phyloP scores from a whole-genome alignment of 2,888 invertebrate species.

The Noctua comes region DNA sequence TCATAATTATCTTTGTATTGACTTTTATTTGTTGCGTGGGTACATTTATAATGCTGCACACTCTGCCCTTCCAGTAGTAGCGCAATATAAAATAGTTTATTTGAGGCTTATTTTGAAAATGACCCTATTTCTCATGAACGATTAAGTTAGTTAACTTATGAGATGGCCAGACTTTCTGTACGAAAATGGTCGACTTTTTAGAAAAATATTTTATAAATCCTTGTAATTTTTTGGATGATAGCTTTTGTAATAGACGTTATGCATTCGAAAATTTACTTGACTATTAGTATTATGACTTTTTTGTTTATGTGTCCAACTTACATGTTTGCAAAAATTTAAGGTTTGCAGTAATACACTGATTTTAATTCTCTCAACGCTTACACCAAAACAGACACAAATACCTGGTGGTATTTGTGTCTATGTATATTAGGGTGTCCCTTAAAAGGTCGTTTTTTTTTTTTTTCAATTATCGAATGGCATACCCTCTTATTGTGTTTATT shows the following conservation, averaged over 20 bases:
- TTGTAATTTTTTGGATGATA: not conserved
- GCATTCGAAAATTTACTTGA: not conserved
- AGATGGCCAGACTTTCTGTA: not conserved
- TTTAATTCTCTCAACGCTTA: not conserved
- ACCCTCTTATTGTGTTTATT: too few relatives aligned
- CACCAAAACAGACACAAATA: not conserved
- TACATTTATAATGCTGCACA: not conserved
- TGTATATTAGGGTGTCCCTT: too few relatives aligned
- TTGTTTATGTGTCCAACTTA: too few relatives aligned
- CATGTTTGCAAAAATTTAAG: too few relatives aligned
- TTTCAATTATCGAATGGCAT: too few relatives aligned
- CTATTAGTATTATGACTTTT: not conserved
- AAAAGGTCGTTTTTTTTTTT: too few relatives aligned
- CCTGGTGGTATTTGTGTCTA: too few relatives aligned
- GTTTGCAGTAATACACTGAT: not conserved
- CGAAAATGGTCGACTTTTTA: not conserved
- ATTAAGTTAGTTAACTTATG: not conserved
- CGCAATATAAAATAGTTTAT: constrained; percentile 24
- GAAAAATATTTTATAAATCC: not conserved
- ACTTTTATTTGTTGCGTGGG: constrained; percentile 11
- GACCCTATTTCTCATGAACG: constrained; percentile 11
- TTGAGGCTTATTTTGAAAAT: constrained; percentile 5
- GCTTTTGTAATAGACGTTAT: not conserved
- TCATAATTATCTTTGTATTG: constrained; percentile 4
- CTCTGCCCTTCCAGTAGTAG: constrained; percentile 16